Conservation (phyloP, 2,797 vertebrate genomes). For the Lerista edwardsae region DNA sequence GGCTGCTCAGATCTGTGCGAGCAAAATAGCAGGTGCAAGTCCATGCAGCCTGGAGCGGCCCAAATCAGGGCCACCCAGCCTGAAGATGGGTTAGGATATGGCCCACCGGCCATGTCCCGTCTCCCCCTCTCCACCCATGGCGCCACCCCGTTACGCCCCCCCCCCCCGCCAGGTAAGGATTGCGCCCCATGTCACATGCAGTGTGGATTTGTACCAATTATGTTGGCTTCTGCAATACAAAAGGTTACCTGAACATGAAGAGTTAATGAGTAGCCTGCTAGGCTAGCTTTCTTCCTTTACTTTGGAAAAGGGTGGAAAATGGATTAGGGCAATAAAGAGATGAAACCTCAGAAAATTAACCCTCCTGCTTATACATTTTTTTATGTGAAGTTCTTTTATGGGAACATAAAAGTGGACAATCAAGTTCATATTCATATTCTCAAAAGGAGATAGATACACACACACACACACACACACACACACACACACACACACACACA, state of each 20-base stretch:
- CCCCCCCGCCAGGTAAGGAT: no score
- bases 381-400: no score
- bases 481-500: no score
- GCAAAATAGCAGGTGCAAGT: no score
- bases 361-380: neutral
- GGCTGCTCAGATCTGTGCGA: no score
- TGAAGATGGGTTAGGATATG: no score
- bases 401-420: neutral
- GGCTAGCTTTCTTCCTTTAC: neutral
- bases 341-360: neutral
- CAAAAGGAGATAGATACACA: neutral
- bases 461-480: no score
- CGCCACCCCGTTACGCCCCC: no score
- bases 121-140: no score
- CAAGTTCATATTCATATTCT: neutral
- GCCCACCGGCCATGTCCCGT: no score
- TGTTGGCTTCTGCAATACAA: neutral
- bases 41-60: no score
- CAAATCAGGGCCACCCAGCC: no score
- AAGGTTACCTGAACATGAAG: neutral
- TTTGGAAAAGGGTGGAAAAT: neutral
- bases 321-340: neutral
- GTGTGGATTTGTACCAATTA: neutral
- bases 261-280: rapidly evolving
- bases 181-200: neutral